These are phyloP conservation scores for Rhinopomastus cyanomelas DNA, from an alignment of 2,113 vertebrate genomes.

Conservation along the genomic window DNA sequence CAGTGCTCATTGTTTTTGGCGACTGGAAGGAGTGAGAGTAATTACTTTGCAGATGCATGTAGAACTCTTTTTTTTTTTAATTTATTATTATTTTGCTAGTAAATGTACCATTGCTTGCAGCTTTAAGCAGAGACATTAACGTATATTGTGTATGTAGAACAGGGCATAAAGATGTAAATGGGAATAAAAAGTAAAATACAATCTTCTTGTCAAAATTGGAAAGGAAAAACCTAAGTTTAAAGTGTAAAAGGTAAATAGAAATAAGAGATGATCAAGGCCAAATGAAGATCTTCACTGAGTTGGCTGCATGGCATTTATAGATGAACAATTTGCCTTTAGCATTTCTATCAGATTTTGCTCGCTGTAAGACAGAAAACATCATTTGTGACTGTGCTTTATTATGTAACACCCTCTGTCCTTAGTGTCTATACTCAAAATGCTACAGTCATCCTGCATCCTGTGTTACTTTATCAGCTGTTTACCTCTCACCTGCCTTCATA, in stretches of 20 bases:
- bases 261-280: background rate
- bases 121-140: background rate
- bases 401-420: slow-evolving; percentile 62
- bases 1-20: slow-evolving; percentile 18
- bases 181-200: background rate
- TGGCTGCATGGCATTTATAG: slow-evolving; percentile 42
- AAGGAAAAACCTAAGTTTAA: background rate
- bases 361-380: slow-evolving; percentile 31
- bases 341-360: slow-evolving; percentile 62
- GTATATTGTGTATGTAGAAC: background rate
- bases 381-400: slow-evolving; percentile 65
- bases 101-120: slow-evolving; percentile 5
- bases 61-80: background rate
- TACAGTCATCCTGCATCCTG: slow-evolving; percentile 64
- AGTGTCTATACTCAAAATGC: slow-evolving; percentile 48
- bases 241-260: background rate
- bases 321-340: slow-evolving; percentile 53
- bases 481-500: slow-evolving; percentile 36
- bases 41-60: slow-evolving; percentile 26
- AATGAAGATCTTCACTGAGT: slow-evolving; percentile 29
- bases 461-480: slow-evolving; percentile 60
- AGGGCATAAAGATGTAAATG: fast-evolving
- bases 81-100: background rate
- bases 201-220: background rate
- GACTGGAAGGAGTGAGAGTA: background rate